phyloP scores from a whole-genome alignment of 2,113 vertebrate genomes.

The Telmatochromis sp. region DNA sequence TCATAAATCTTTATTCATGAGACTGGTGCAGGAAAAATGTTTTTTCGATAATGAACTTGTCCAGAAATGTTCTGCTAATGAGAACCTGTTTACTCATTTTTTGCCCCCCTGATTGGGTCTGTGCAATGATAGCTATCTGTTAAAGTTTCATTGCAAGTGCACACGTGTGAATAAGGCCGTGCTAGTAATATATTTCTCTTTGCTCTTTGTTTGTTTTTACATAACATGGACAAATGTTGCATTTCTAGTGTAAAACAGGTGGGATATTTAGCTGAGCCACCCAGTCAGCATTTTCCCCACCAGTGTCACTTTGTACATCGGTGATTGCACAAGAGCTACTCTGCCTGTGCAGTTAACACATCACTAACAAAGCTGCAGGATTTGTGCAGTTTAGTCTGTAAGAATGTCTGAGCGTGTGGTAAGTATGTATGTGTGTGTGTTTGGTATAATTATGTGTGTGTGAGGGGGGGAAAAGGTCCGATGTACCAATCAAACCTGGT shows the following conservation, averaged over 20 bases:
- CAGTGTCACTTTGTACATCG: conserved; percentile 2
- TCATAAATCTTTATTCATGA: neutral
- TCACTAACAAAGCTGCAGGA: conserved; percentile 21
- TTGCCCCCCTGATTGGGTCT: neutral
- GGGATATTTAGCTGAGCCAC: neutral
- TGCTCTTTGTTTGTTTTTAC: conserved; percentile 3
- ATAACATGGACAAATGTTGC: neutral
- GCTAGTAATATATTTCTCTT: neutral
- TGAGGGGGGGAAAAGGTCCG: neutral
- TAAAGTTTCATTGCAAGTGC: neutral
- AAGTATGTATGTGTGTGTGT: neutral
- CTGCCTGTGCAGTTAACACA: neutral
- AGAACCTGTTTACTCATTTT: neutral
- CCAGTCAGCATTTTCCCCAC: neutral
- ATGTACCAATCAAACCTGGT: conserved; percentile 26
- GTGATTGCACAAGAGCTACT: conserved; percentile 5
- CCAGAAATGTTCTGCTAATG: neutral
- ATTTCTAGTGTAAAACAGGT: conserved; percentile 2
- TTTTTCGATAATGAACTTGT: neutral
- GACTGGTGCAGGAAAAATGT: neutral
- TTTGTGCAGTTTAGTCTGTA: conserved; percentile 6
- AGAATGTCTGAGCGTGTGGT: neutral
- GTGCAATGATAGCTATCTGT: neutral
- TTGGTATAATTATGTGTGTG: neutral
- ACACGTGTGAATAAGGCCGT: neutral